Base-by-base conservation (phyloP, 2,888 invertebrate genomes). In the Acrobasis consociella region DNA sequence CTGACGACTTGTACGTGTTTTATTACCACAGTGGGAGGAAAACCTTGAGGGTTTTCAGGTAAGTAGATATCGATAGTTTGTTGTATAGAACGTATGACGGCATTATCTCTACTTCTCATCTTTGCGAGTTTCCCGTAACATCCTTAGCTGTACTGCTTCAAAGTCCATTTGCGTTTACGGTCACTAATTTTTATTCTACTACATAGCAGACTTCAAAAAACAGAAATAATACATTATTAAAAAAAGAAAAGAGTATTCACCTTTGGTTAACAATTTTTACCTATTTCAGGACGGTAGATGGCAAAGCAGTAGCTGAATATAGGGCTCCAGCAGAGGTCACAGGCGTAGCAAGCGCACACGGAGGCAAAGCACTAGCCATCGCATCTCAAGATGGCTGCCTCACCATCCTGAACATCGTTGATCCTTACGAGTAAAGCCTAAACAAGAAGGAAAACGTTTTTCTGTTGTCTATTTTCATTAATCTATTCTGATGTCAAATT, bases 21-120 rank as follows among this genome's bases (percentile, higher is more conserved):
- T 99, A 99, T 81, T 99, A 99, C 78, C 99, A 99, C 82, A 97
- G 98, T 71, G 99, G 99, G 0, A 95, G 97, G 75, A 97, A 98
- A 86, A 99, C 99, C 0, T 93, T 99, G 62, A 94, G 99, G 65
- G 96, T 99, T 0, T 99, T 99, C 84, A 95, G 97, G 95, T 96
- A 83, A 74, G 74, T 64, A 17, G n/a, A 38, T 46, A n/a, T 38
- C 38, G 11, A 51, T 51, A 1, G 10, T 55, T 16, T 15, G n/a
- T 5, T 52, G 17, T n/a, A 13, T 46, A 13, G n/a, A 46, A 13
- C 46, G 17, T 17, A 15, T 15, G n/a, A 50, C 50, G n/a, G 2
- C 31, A 31, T 31, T 31, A 31, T 7, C 7, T 7, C 31, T 5
- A 5, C 31, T 31, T 31, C 31, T 31, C 31, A 31, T 31, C 8